Base-by-base conservation (phyloP, 2,113 vertebrate species). In the Bagarius yarrelli region DNA sequence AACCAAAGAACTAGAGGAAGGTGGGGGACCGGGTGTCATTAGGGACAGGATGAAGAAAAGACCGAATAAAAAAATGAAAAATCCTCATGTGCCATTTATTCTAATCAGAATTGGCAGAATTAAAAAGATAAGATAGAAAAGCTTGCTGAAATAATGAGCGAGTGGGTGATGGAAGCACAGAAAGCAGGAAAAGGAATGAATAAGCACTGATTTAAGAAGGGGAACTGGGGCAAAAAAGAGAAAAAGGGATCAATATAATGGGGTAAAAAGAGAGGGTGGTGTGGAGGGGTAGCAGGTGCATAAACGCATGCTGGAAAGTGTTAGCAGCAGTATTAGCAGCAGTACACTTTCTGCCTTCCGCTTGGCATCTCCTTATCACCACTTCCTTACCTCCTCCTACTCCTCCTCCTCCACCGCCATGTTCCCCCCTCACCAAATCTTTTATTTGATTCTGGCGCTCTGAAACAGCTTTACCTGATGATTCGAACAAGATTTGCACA, bases 261-360 rank as follows among this genome's bases (percentile, higher is more conserved):
- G 64, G 44, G 60, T 21, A 63, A 56, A 44, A 70, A 57, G 19
- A 50, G 47, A 75, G 47, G 50, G 76, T 34, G 27, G 67, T 23
- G 74, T 53, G 19, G 53, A 16, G 50, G 40, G 78, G 87, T 84
- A 87, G 86, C 89, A 91, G 90, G 87, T 92, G 90, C 83, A 79
- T 80, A 84, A 82, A 4, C 63, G 87, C 83, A 83, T 73, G 85
- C 74, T 85, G 83, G 81, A 87, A 86, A 83, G 82, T 69, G 53
- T 77, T 71, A 76, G 50, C 60, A 79, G 84, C 75, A 57, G 73
- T 57, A 53, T 77, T 71, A 76, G 50, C 60, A 79, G 84, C 75
- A 57, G 73, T 57, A 53, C 44, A 30, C 23, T 53, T 81, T 25
- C 34, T 56, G 66, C 55, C 76, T 64, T 78, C 67, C 57, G 53